A percentile compares a stretch with the other conserved stretches of the same genome.
Evolutionary conservation across 2,888 invertebrate species (phyloP).

Genomic region (Diarsia brunnea): DNA sequence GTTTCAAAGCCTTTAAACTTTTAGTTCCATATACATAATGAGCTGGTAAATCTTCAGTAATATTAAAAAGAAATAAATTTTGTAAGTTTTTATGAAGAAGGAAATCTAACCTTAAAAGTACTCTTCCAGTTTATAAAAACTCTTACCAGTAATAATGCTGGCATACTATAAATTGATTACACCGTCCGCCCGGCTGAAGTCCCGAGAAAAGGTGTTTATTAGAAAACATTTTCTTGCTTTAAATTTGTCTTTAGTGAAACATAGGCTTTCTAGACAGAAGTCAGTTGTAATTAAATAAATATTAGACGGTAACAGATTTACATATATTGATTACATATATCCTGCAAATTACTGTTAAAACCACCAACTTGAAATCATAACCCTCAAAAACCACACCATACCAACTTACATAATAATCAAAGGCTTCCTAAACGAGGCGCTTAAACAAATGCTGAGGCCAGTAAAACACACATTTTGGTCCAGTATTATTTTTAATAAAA

Average conservation of each 20-base stretch:
- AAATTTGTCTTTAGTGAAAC: neutral
- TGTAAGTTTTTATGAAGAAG: neutral
- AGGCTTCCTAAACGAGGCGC: conserved; percentile 5
- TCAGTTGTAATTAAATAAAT: neutral
- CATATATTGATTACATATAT: neutral
- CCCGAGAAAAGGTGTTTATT: neutral
- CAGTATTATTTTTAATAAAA: conserved; percentile 54
- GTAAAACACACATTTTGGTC: conserved; percentile 37
- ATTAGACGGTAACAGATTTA: no score
- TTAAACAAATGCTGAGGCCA: conserved; percentile 34
- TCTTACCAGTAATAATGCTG: neutral
- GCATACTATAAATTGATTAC: neutral
- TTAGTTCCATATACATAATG: neutral
- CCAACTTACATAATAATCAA: neutral
- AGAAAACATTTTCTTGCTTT: neutral
- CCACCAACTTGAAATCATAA: neutral
- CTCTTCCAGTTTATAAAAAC: neutral
- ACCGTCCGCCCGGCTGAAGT: neutral
- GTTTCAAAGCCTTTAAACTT: conserved; percentile 10
- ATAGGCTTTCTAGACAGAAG: neutral
- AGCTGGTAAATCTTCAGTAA: neutral
- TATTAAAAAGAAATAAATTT: neutral
- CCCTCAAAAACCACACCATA: neutral
- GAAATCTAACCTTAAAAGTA: neutral
- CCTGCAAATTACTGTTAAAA: neutral